These are phyloP conservation scores for Oryzias sinensis DNA, from an alignment of 2,797 vertebrate genomes.

Conservation along the genomic window DNA sequence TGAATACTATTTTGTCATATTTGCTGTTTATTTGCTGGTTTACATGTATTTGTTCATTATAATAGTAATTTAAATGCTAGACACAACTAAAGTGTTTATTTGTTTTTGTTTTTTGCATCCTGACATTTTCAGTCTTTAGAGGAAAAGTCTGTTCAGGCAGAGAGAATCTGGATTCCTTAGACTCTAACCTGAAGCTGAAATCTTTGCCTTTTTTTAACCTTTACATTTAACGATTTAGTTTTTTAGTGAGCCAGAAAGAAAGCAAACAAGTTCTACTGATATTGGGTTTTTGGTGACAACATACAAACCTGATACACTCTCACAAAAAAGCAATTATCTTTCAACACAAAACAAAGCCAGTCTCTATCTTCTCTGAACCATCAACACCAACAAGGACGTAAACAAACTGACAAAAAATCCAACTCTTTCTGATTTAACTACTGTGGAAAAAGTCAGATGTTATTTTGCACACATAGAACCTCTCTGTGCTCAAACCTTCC, in stretches of 20 bases:
- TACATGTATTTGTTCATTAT: no score
- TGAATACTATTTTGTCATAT: no score
- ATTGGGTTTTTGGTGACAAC: conserved; percentile 27
- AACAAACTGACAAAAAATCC: not conserved
- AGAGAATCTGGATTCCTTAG: conserved; percentile 35
- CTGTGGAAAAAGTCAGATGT: conserved; percentile 7
- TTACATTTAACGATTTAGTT: conserved; percentile 57
- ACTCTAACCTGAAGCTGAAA: conserved; percentile 49
- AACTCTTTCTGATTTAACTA: conserved; percentile 9
- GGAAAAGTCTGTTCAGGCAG: conserved; percentile 46
- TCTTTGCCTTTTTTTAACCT: conserved; percentile 48
- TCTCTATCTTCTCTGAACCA: no score
- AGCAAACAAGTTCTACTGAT: conserved; percentile 41
- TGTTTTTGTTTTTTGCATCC: not conserved
- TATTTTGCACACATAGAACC: conserved; percentile 1
- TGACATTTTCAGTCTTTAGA: conserved; percentile 20
- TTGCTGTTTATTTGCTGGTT: no score
- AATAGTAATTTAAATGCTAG: no score
- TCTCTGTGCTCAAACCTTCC: conserved; percentile 33
- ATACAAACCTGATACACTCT: no score
- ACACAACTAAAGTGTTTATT: not conserved
- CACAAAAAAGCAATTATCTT: no score
- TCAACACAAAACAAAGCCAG: no score
- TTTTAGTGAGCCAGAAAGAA: conserved; percentile 45
- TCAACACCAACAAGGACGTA: no score